Percentiles rank a stretch among this genome's conserved stretches.
Conservation (phyloP, 2,888 invertebrate genomes). For the Polydrusus pterygomalis region DNA sequence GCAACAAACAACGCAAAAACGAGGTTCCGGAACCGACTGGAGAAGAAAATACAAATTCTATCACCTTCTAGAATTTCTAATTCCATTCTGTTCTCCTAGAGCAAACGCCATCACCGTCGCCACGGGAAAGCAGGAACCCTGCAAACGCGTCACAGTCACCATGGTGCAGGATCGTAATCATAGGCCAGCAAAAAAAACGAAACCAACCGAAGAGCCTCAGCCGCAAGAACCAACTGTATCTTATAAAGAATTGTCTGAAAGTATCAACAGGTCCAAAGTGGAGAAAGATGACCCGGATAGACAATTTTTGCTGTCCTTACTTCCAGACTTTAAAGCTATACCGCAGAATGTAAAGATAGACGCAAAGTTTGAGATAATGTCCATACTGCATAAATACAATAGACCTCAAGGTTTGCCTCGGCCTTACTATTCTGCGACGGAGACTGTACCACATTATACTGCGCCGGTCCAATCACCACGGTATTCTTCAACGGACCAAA, state of each 20-base stretch:
- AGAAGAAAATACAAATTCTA: background rate
- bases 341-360: background rate
- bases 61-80: background rate
- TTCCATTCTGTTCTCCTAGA: background rate
- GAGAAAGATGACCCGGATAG: conserved; percentile 1
- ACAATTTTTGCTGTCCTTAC: background rate
- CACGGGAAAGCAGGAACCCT: background rate
- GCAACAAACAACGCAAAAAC: background rate
- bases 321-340: background rate
- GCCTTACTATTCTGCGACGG: background rate
- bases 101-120: background rate
- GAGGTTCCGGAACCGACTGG: background rate
- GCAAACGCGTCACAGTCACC: background rate
- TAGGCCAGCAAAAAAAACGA: background rate
- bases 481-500: no score
- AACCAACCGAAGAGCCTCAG: background rate
- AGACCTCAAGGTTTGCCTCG: background rate
- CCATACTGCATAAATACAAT: background rate
- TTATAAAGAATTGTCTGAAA: background rate
- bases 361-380: background rate
- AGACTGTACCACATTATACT: background rate
- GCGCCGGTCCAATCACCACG: no score
- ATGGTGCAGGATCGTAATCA: background rate
- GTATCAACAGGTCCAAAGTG: background rate
- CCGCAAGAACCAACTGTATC: background rate